Conservation (phyloP, 2,113 vertebrate species). For the Oryzias woworae region DNA sequence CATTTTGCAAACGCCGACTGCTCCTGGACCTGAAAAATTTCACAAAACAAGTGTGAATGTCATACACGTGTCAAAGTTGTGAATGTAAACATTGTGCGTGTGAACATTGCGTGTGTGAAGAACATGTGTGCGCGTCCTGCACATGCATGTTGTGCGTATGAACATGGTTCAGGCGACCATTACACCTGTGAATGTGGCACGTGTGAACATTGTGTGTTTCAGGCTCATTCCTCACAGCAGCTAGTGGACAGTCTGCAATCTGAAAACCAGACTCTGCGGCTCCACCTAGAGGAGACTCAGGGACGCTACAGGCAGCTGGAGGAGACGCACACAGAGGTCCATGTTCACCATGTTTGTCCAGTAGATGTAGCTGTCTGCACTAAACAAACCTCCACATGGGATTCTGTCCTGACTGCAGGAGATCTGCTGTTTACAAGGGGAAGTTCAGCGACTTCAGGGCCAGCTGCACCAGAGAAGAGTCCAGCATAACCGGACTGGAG, state of each 20-base stretch:
- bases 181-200: neutral
- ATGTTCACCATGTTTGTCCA: conserved; percentile 4
- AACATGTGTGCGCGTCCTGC: neutral
- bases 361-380: conserved; percentile 79
- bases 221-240: conserved; percentile 67
- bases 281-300: conserved; percentile 76
- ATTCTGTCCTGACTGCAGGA: conserved; percentile 17
- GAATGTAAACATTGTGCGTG: too few relatives aligned
- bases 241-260: conserved; percentile 78
- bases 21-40: too few relatives aligned
- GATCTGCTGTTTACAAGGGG: neutral
- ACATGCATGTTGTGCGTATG: neutral
- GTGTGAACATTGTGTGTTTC: conserved; percentile 13
- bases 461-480: conserved; percentile 73
- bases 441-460: conserved; percentile 3
- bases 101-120: too few relatives aligned
- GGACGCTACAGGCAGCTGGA: conserved; percentile 81
- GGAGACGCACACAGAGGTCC: conserved; percentile 75
- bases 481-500: conserved; percentile 59
- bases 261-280: conserved; percentile 81
- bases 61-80: too few relatives aligned
- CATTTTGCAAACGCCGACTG: too few relatives aligned
- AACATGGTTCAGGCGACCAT: neutral
- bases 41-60: too few relatives aligned
- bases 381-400: conserved; percentile 26